Evolutionary conservation across 2,113 vertebrate genomes (phyloP), one percentile per base, ranked within the genome.

Genomic region (Dendropsophus ebraccatus): DNA sequence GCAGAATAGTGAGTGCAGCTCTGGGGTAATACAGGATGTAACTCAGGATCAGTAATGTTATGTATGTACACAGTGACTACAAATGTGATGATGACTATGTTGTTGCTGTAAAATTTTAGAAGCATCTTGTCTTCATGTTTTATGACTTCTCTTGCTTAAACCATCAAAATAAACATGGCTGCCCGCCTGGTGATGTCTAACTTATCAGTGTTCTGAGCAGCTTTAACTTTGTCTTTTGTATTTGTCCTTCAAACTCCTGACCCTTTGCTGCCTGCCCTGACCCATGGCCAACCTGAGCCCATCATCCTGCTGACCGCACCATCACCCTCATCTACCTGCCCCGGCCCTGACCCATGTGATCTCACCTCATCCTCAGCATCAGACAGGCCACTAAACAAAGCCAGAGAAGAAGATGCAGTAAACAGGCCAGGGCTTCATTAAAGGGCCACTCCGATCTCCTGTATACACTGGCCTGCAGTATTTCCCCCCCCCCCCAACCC

Each of bases 241-340:
- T 30, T 76, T 30, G 23, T 16, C 25, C 25, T 32, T 77, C 37
- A 23, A 8, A 41, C 37, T 41, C 4, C 1, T 77, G 74, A 75
- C 37, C 45, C 14, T 32, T 41, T 37, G 8, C n/a, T 75, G 69
- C 19, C 35, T 72, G 72, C 45, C 72, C 72, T 75, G 72, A 75
- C 73, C 28, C 74, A 52, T 21, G 47, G 47, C 47, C 74, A 28
- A 77, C 74, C 49, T 11, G 49, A 25, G 47, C 47, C 50, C 30
- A 69, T 69, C 65, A 69, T 74, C 72, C 45, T 6, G n/a, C 72
- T 74, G 72, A 47, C 41, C 28, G 72, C 72, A 45, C 72, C 21
- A 14, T 14, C n/a, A 50, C 45, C 41, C 35, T 23, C 19, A 47
- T 30, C 45, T 28, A 4, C 45, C 47, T 75, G 49, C 13, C 74